These are phyloP conservation scores for Tyrannus savana DNA, from an alignment of 2,113 vertebrate species.

Conservation along the genomic window DNA sequence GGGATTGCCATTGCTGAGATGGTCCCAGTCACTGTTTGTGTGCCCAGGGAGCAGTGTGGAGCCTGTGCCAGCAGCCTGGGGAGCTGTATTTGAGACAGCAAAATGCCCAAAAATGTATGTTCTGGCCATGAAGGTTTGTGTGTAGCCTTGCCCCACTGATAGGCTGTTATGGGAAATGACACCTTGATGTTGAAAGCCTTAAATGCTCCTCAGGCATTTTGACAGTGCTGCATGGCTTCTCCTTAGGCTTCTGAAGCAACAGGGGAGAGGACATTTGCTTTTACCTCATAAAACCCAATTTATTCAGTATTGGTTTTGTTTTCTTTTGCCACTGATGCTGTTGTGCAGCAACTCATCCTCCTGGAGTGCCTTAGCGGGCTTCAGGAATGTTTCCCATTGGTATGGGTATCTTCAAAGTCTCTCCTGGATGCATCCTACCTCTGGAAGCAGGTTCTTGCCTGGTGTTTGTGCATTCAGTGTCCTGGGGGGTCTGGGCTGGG, in stretches of 20 bases:
- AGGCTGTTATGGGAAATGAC: slow-evolving; percentile 35
- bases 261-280: background rate
- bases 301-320: background rate
- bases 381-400: background rate
- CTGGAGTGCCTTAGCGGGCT: background rate
- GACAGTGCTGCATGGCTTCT: background rate
- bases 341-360: background rate
- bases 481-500: background rate
- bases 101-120: background rate
- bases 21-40: background rate
- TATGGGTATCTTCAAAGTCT: background rate
- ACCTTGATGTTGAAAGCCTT: slow-evolving; percentile 18
- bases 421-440: background rate
- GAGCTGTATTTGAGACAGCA: background rate
- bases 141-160: background rate
- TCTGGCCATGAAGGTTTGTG: background rate
- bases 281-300: background rate
- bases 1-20: background rate
- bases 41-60: background rate
- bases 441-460: background rate
- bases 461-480: background rate
- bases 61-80: background rate
- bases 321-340: background rate
- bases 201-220: background rate
- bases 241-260: slow-evolving; percentile 6